Conservation (phyloP, 2,113 vertebrate genomes). For the Platichthys flesus region DNA sequence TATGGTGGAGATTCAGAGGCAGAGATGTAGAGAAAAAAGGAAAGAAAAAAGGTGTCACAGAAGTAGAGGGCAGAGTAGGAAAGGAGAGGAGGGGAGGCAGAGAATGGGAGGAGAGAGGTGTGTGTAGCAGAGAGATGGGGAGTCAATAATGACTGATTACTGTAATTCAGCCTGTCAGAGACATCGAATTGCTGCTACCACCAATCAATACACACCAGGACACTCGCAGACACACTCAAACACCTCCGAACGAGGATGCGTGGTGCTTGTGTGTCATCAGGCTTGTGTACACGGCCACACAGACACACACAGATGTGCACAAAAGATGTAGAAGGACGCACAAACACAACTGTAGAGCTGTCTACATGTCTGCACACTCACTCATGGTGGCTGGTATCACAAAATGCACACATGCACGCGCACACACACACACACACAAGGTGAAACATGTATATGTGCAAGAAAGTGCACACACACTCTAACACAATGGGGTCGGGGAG, state of each 20-base stretch:
- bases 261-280: slow-evolving; percentile 30
- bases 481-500: slow-evolving; percentile 14
- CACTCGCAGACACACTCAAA: slow-evolving; percentile 83
- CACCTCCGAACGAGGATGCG: slow-evolving; percentile 40
- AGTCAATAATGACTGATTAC: slow-evolving; percentile 99
- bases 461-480: slow-evolving; percentile 25
- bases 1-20: slow-evolving; percentile 1
- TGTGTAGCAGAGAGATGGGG: slow-evolving; percentile 83
- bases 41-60: slow-evolving; percentile 26
- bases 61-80: slow-evolving; percentile 18
- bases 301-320: slow-evolving; percentile 1
- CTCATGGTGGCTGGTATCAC: slow-evolving; percentile 8
- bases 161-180: slow-evolving; percentile 99
- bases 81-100: slow-evolving; percentile 28
- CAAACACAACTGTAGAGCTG: slow-evolving; percentile 13
- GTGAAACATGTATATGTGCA: background rate
- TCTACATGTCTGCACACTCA: slow-evolving; percentile 74
- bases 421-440: slow-evolving; percentile 30
- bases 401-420: slow-evolving; percentile 1
- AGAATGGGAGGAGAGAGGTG: slow-evolving; percentile 65
- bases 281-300: background rate
- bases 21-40: slow-evolving; percentile 6
- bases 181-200: slow-evolving; percentile 95
- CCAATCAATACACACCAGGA: slow-evolving; percentile 94
- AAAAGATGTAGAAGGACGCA: background rate